These are phyloP conservation scores for Pandion haliaetus DNA, from an alignment of 2,113 vertebrate genomes.

Conservation along the genomic window DNA sequence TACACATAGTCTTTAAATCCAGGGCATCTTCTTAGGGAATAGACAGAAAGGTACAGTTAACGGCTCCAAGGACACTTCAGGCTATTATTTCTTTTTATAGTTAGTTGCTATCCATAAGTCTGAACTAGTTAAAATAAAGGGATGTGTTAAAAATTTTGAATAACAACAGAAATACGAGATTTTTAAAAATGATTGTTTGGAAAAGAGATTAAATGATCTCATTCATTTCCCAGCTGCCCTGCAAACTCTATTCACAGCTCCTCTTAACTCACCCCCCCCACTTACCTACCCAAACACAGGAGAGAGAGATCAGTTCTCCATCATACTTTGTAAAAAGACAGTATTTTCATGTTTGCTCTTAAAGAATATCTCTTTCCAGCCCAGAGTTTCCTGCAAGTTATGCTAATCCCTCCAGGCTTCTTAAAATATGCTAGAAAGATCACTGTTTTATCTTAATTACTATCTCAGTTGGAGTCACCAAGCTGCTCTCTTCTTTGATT, in stretches of 20 bases:
- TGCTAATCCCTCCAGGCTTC: neutral
- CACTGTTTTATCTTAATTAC: slow-evolving; percentile 26
- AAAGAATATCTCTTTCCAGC: neutral
- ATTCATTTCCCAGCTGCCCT: neutral
- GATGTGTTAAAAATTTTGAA: neutral
- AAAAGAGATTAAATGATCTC: neutral
- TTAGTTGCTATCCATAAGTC: neutral
- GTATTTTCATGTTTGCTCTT: neutral
- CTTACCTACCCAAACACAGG: neutral
- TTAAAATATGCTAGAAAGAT: neutral
- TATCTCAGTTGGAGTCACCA: neutral
- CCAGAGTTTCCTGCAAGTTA: neutral
- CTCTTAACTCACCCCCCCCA: neutral
- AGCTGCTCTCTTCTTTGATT: neutral
- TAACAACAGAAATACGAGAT: neutral
- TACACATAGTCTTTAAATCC: neutral
- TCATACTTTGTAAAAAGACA: neutral
- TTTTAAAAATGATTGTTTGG: neutral
- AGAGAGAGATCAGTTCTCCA: neutral
- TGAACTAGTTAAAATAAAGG: neutral
- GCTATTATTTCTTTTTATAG: neutral
- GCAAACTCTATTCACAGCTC: neutral
- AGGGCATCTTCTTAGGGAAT: slow-evolving; percentile 1
- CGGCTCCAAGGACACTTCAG: neutral
- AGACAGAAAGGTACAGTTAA: neutral